These are phyloP conservation scores for Acanthosepion pharaonis DNA, from an alignment of 2,888 invertebrate species.

Conservation along the genomic window DNA sequence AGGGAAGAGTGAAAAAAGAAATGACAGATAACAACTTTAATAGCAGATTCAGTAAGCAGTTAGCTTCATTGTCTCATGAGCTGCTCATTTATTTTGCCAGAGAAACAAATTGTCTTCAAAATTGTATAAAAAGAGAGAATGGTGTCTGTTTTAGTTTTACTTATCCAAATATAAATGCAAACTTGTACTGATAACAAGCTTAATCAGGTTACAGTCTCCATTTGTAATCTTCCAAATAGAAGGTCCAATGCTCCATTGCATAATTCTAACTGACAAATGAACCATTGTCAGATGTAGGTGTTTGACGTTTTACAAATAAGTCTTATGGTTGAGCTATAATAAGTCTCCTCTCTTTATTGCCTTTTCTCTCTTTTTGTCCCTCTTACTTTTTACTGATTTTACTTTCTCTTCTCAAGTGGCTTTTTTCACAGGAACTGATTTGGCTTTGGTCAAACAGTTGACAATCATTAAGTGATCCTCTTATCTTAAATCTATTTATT, in stretches of 20 bases:
- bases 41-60: neutral
- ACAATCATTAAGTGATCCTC: neutral
- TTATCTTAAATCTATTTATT: neutral
- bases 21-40: neutral
- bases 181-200: slow-evolving; percentile 33
- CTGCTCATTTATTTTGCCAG: neutral
- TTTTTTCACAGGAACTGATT: neutral
- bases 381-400: neutral
- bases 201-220: neutral
- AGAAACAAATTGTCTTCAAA: neutral
- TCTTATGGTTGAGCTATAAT: neutral
- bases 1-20: neutral
- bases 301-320: neutral
- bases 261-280: slow-evolving; percentile 9
- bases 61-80: neutral
- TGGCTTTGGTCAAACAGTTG: neutral
- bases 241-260: neutral
- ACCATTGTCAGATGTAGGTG: slow-evolving; percentile 16
- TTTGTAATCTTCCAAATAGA: slow-evolving; percentile 18
- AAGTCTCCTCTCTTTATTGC: neutral
- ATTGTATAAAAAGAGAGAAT: neutral
- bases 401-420: neutral
- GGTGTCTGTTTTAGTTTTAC: neutral
- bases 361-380: neutral
- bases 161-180: neutral